Base-by-base conservation (phyloP, 2,113 vertebrate species). In the Corythoichthys haematopterus region DNA sequence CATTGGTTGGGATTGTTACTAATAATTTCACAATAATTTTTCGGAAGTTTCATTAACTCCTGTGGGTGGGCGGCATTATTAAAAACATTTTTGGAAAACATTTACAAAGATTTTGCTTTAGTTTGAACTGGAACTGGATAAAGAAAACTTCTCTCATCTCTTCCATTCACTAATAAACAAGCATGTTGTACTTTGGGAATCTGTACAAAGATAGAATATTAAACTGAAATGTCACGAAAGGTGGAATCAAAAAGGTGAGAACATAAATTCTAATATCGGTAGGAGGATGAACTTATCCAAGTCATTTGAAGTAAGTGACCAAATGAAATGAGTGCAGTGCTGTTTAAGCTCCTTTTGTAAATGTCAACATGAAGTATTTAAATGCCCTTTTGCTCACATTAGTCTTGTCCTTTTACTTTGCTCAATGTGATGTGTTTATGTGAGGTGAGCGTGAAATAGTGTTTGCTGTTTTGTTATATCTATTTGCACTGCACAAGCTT, bases 401-500 rank as follows among this genome's bases (percentile, higher is more conserved):
- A 56, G 55, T 14, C 28, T 56, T 57, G 55, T 57, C 33, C 55
- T 57, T 57, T 43, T 57, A 14, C 55, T 43, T 43, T 43, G 40
- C 40, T 57, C 6, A 12, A 36, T 6, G 36, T 15, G 6, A 14
- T 36, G 33, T 57, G 6, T 57, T 57, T 57, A 36, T 57, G 55
- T 36, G 33, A 36, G 11, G 3, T 11, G 52, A 55, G 10, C 3
- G 20, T 53, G 50, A 7, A n/a, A 6, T 51, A 46, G 50, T 10
- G 33, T 67, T 35, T 33, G 52, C 58, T 60, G 6, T 58, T 64
- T 64, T 53, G 47, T 55, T 63, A 8, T 56, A 6, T 6, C 55
- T 91, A 91, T 85, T 37, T 77, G 83, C 58, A 89, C 84, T 64
- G 78, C 84, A 65, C 84, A 91, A 78, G 72, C 69, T 40, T 91